Conservation (phyloP, 23 tunicate species). For the Trididemnum miniatum region DNA sequence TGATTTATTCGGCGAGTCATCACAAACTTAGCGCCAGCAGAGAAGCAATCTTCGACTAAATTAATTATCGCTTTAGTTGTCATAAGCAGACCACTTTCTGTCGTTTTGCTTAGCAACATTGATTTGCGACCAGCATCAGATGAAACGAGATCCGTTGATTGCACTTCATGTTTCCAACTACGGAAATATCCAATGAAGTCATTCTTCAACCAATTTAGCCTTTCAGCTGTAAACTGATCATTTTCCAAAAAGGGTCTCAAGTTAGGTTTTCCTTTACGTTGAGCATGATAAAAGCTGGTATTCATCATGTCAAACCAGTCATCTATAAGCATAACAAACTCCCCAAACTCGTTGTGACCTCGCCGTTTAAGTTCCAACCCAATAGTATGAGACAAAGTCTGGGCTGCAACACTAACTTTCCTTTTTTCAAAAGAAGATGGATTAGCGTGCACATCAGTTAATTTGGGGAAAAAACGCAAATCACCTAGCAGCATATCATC, state of each 20-base stretch:
- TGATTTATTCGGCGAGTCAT: conserved; percentile 1
- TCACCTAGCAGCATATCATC: background rate
- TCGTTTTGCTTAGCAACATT: conserved; percentile 1
- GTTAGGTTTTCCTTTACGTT: conserved; percentile 3
- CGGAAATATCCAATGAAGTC: background rate
- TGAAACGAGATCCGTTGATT: background rate
- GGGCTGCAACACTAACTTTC: conserved; percentile 1
- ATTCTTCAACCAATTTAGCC: background rate
- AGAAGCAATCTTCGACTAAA: background rate
- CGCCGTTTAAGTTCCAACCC: background rate
- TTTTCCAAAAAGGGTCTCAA: background rate
- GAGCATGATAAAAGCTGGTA: background rate
- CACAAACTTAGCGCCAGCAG: conserved; percentile 13
- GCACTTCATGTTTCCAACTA: conserved; percentile 1
- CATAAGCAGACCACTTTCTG: conserved; percentile 1
- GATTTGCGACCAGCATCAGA: background rate
- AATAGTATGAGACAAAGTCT: background rate
- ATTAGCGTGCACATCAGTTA: background rate
- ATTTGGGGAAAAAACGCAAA: conserved; percentile 1
- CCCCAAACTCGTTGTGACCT: background rate
- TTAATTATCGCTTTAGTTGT: conserved; percentile 7
- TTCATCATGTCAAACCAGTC: conserved; percentile 7
- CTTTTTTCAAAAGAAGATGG: background rate
- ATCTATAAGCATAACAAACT: background rate
- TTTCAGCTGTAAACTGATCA: background rate